phyloP scores from a whole-genome alignment of 2,888 invertebrate genomes.

The Drosophila testacea region DNA sequence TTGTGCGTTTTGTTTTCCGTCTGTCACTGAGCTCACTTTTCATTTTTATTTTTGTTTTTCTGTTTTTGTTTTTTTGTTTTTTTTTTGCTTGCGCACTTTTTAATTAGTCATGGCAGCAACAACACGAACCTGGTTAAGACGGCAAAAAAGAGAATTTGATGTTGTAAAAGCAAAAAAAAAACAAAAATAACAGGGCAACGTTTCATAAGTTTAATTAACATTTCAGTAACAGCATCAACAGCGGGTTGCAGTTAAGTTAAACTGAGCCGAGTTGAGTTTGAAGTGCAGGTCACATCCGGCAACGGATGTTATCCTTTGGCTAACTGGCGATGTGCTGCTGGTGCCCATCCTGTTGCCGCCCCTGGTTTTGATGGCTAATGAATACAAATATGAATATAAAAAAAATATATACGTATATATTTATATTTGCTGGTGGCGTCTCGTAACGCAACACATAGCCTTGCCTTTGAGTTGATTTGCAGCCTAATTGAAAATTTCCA shows the following conservation, averaged over 20 bases:
- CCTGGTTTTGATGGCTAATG: constrained; percentile 52
- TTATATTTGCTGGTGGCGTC: constrained; percentile 19
- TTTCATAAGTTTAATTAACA: constrained; percentile 73
- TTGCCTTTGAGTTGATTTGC: constrained; percentile 24
- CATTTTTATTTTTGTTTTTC: constrained; percentile 22
- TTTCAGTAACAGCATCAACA: constrained; percentile 23
- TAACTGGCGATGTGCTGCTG: constrained; percentile 16
- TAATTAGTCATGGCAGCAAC: constrained; percentile 57
- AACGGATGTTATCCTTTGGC: constrained; percentile 41
- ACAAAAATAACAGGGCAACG: constrained; percentile 40
- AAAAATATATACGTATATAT: constrained; percentile 15
- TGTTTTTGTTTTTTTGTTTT: not conserved
- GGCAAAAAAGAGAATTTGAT: constrained; percentile 17
- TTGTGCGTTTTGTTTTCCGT: constrained; percentile 43
- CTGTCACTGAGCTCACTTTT: constrained; percentile 45
- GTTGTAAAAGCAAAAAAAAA: constrained; percentile 22
- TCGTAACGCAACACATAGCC: constrained; percentile 19
- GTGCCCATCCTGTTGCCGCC: constrained; percentile 14
- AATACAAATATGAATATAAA: constrained; percentile 63
- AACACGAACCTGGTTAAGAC: constrained; percentile 3
- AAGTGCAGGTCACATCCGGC: constrained; percentile 75
- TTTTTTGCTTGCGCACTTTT: constrained; percentile 50
- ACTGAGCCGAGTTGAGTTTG: constrained; percentile 26
- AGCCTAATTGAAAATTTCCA: constrained; percentile 67
- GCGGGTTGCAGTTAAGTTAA: constrained; percentile 26